Evolutionary conservation across 1,140 invertebrate genomes (phyloP).

Genomic region (Zelostemma sp.): DNA sequence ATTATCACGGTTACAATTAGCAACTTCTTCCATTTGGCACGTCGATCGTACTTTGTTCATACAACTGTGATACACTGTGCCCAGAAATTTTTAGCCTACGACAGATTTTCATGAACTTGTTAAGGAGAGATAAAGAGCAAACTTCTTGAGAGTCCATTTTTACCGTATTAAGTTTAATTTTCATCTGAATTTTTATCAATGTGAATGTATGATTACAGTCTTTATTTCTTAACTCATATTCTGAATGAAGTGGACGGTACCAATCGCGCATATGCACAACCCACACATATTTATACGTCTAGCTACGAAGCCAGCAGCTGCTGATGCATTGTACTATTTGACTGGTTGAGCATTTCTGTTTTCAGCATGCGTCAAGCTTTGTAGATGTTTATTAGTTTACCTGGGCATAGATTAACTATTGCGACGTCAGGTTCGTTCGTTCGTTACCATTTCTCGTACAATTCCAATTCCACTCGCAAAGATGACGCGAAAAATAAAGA

Average conservation of each 20-base stretch:
- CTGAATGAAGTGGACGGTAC: slow-evolving; percentile 42
- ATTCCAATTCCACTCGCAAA: too few species aligned
- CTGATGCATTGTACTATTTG: slow-evolving; percentile 60
- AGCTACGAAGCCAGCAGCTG: slow-evolving; percentile 48
- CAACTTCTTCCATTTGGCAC: slow-evolving; percentile 30
- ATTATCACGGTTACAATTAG: slow-evolving; percentile 43
- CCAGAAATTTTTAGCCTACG: slow-evolving; percentile 13
- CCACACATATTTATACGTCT: slow-evolving; percentile 33
- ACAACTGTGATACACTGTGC: slow-evolving; percentile 32
- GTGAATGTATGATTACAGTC: slow-evolving; percentile 14
- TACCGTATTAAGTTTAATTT: background rate
- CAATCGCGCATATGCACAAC: slow-evolving; percentile 34
- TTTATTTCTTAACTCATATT: slow-evolving; percentile 2
- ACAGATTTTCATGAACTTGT: slow-evolving; percentile 12
- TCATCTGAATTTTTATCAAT: slow-evolving; percentile 2
- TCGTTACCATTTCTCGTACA: too few species aligned
- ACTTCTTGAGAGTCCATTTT: slow-evolving; percentile 4
- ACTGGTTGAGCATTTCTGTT: slow-evolving; percentile 57
- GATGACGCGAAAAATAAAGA: too few species aligned
- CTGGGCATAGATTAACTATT: background rate
- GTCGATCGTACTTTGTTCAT: slow-evolving; percentile 33
- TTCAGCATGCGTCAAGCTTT: slow-evolving; percentile 50
- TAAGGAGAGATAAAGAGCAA: slow-evolving; percentile 11
- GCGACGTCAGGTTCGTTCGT: too few species aligned
- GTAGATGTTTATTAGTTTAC: slow-evolving; percentile 32